phyloP scores from a whole-genome alignment of 2,888 invertebrate genomes.

The Arge pagana region DNA sequence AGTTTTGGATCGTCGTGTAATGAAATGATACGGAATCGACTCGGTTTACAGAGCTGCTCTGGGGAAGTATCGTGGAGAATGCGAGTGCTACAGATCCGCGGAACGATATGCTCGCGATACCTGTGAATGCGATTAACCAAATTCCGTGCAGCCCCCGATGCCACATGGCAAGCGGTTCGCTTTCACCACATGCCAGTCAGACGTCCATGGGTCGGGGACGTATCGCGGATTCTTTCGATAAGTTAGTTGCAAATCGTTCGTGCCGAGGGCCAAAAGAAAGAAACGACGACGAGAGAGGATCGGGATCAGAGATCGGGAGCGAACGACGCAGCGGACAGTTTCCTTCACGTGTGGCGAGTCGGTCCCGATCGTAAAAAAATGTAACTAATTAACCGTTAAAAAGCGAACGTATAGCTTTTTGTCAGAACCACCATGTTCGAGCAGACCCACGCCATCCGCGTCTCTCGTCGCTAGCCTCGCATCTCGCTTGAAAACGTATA shows the following conservation, averaged over 20 bases:
- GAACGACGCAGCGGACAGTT: background rate
- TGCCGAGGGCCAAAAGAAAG: background rate
- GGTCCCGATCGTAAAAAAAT: slow-evolving; percentile 9
- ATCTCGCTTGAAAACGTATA: too few species aligned
- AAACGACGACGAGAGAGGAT: background rate
- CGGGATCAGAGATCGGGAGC: background rate
- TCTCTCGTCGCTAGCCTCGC: too few species aligned
- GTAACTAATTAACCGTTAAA: slow-evolving; percentile 9
- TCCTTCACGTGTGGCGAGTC: slow-evolving; percentile 1
- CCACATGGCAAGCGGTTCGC: slow-evolving; percentile 9
- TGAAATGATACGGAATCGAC: too few species aligned
- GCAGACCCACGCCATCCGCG: too few species aligned
- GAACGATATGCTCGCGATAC: background rate
- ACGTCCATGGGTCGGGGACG: slow-evolving; percentile 1
- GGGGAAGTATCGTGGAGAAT: slow-evolving; percentile 34
- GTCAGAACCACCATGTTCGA: too few species aligned
- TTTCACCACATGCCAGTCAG: slow-evolving; percentile 13
- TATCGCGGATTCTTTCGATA: too few species aligned
- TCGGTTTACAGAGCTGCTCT: too few species aligned
- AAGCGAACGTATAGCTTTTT: too few species aligned
- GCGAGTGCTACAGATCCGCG: background rate
- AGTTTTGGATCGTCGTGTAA: too few species aligned
- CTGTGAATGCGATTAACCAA: background rate
- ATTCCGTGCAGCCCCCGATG: background rate
- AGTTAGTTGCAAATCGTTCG: slow-evolving; percentile 10